Evolutionary conservation across 1,140 invertebrate genomes (phyloP), one percentile per base, ranked within the genome.

Genomic region (Oreohelix idahoensis): DNA sequence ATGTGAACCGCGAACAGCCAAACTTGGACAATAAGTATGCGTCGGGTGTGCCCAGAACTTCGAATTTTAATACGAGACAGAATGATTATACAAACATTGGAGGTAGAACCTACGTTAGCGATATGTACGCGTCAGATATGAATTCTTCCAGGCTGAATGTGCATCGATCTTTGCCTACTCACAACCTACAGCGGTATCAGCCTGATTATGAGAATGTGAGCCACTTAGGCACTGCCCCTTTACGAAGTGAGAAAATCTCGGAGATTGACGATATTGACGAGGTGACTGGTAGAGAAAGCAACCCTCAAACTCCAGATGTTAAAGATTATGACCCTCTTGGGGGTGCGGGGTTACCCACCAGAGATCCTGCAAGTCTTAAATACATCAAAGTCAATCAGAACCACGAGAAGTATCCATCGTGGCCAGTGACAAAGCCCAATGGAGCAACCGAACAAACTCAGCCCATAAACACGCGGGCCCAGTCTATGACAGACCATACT

Each of bases 391-490:
- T 90, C 79, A 95, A 95, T 32, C 95, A 95, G 76, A 95, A 95
- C 81, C 96, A 96, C 93, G 96, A 96, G 91, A 96, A 96, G 88
- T 96, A 95, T 89, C 96, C 96, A 4, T 96, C 95, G 66, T 96
- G 96, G 96, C 96, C 96, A 20, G 94, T 90, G 36, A 89, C 88
- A 15, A 86, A 87, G 38, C 81, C 87, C 79, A 90, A 80, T 80
- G 78, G 84, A 20, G 85, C 84, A 17, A 51, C 78, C 0, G 84
- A 87, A 35, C 83, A 80, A 39, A 69, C 85, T 2, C 84, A 85
- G 51, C 83, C 89, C 13, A 88, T 90, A 20, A 87, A 85, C 53
- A 78, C 86, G 5, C 87, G 86, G 10, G 84, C 86, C 10, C 85
- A 87, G 79, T 84, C 87, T 2, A 87, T 84, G 84, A 86, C 87